phyloP scores from a whole-genome alignment of 2,113 vertebrate species.

The Neodon shergylaensis region DNA sequence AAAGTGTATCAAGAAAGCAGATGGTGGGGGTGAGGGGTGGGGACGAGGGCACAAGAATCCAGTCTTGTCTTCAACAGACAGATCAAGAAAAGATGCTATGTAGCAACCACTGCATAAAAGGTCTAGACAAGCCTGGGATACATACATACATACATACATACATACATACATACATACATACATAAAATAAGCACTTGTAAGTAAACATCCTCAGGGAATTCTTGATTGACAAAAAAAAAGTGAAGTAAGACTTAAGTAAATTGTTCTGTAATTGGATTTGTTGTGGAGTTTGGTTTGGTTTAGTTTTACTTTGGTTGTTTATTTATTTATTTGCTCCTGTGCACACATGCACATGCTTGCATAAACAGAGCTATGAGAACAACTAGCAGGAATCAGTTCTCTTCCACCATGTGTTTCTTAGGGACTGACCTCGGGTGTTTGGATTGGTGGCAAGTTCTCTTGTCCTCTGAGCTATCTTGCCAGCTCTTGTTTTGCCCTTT shows the following conservation, averaged over 20 bases:
- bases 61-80: neutral
- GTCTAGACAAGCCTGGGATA: neutral
- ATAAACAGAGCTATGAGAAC: neutral
- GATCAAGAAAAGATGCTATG: neutral
- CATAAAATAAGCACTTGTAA: neutral
- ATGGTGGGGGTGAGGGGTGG: neutral
- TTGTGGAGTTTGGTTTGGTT: neutral
- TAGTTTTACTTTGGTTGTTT: neutral
- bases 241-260: neutral
- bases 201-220: neutral
- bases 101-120: neutral
- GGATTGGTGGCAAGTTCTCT: neutral
- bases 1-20: neutral
- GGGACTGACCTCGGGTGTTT: neutral
- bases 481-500: neutral
- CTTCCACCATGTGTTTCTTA: neutral
- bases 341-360: neutral
- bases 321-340: neutral
- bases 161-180: too few relatives aligned
- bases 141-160: neutral
- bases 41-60: neutral
- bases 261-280: neutral
- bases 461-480: neutral
- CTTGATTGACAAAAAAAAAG: neutral
- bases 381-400: neutral